Base-by-base conservation (phyloP, 2,797 vertebrate species). In the Leptodactylus fallax region DNA sequence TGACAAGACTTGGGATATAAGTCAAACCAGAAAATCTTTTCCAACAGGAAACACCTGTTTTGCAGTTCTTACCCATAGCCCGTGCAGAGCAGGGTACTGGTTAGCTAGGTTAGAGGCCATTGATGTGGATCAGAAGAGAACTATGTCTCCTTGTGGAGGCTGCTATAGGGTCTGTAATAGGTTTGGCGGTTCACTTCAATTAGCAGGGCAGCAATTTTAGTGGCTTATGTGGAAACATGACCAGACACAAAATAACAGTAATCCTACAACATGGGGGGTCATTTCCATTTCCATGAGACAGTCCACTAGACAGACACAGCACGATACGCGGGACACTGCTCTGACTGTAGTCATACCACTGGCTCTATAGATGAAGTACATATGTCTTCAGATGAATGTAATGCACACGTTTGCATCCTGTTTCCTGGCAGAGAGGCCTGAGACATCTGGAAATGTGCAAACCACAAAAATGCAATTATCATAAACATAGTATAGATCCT, bases 401-500 rank as follows among this genome's bases (percentile, higher is more conserved):
- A 85, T 51, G 71, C 13, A 76, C 69, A 84, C 83, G 25, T 83
- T 49, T 60, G 69, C 83, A 74, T 85, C 71, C 53, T 45, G 12
- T 85, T 85, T 85, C 83, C 83, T 85, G 71, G 83, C 83, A 76
- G 83, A 85, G 83, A 77, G 36, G 23, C 53, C 71, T 13, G 45
- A 25, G 60, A 85, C 83, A 77, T 85, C 83, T 85, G 83, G 83
- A 61, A 85, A 85, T 77, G 71, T 85, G 65, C 56, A 76, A 36
- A 51, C 83, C 71, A 85, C 83, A 85, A 76, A 63, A 76, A 85
- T 63, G 83, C 71, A 85, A 85, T 85, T 77, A 85, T 85, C 53
- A 85, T 76, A 85, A 76, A 85, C 83, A 85, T 51, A 25, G 83
- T 60, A 85, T 74, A 63, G 83, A 85, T 85, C 83, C 69, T 77